A percentile compares a stretch with the other conserved stretches of the same genome.
Evolutionary conservation across 2,797 vertebrate species (phyloP).

Genomic region (Manis pentadactyla): DNA sequence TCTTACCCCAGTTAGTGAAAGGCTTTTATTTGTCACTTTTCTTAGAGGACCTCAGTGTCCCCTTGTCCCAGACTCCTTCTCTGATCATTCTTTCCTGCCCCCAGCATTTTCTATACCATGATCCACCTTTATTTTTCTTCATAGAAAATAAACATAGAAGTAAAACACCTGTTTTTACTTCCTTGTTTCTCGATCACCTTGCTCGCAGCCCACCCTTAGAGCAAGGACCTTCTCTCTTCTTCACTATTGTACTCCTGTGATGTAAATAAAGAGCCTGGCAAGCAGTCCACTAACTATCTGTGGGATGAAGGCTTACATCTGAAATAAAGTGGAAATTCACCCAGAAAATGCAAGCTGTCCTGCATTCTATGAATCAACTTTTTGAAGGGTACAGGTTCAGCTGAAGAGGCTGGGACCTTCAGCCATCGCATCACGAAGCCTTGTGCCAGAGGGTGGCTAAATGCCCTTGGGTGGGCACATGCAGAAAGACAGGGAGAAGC

Average conservation of each 20-base stretch:
- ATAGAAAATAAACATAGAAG: not conserved
- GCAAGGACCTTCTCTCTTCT: not conserved
- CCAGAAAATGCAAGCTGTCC: not conserved
- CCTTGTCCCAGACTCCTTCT: too few species aligned
- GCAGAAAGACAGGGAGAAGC: not conserved
- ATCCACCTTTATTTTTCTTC: not conserved
- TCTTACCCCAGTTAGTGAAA: not conserved
- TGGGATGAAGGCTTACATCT: not conserved
- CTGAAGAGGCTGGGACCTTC: rapidly evolving
- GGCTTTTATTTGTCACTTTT: rapidly evolving
- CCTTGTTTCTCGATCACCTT: rapidly evolving
- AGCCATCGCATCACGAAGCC: rapidly evolving
- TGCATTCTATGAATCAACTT: not conserved
- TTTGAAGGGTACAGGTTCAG: not conserved
- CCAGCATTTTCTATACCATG: not conserved
- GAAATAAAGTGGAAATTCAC: not conserved
- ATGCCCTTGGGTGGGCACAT: rapidly evolving
- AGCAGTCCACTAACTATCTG: not conserved
- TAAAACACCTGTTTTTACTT: not conserved
- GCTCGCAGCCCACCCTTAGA: rapidly evolving
- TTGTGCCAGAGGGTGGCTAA: rapidly evolving
- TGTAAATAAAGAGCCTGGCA: rapidly evolving
- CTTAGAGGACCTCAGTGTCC: rapidly evolving
- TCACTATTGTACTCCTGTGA: rapidly evolving
- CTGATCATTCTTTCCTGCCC: not conserved